phyloP scores from a whole-genome alignment of 2,888 invertebrate species.

The Calameuta filiformis region DNA sequence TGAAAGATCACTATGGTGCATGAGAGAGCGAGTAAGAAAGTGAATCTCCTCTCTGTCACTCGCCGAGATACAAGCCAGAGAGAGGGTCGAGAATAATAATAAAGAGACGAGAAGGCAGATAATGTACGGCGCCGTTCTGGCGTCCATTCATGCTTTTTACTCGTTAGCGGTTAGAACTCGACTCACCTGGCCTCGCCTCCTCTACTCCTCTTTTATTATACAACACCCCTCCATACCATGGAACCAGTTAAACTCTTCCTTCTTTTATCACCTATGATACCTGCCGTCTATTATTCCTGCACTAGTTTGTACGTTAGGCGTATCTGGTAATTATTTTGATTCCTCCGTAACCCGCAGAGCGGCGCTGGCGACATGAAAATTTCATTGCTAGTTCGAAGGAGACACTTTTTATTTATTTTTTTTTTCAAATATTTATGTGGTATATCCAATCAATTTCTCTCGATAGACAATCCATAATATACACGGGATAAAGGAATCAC shows the following conservation, averaged over 20 bases:
- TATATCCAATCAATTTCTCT: background rate
- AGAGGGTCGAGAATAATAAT: slow-evolving; percentile 36
- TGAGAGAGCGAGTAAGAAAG: slow-evolving; percentile 8
- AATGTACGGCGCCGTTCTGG: slow-evolving; percentile 57
- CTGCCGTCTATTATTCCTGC: background rate
- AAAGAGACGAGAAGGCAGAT: slow-evolving; percentile 47
- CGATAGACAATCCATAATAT: background rate
- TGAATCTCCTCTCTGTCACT: background rate
- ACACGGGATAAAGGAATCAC: background rate
- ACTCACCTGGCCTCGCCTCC: slow-evolving; percentile 30
- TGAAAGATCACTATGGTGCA: background rate
- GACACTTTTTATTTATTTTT: no score
- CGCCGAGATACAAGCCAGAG: background rate
- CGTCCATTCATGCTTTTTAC: slow-evolving; percentile 63
- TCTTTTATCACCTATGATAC: background rate
- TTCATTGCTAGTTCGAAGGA: background rate
- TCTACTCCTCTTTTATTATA: slow-evolving; percentile 4
- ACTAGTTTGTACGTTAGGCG: background rate
- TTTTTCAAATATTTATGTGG: no score
- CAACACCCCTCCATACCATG: background rate
- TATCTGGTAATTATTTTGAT: background rate
- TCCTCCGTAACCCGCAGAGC: background rate
- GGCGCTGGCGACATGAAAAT: background rate
- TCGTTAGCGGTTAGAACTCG: slow-evolving; percentile 52
- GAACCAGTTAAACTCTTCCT: slow-evolving; percentile 6